Evolutionary conservation across 2,113 vertebrate species (phyloP).

Genomic region (Phainopepla nitens): DNA sequence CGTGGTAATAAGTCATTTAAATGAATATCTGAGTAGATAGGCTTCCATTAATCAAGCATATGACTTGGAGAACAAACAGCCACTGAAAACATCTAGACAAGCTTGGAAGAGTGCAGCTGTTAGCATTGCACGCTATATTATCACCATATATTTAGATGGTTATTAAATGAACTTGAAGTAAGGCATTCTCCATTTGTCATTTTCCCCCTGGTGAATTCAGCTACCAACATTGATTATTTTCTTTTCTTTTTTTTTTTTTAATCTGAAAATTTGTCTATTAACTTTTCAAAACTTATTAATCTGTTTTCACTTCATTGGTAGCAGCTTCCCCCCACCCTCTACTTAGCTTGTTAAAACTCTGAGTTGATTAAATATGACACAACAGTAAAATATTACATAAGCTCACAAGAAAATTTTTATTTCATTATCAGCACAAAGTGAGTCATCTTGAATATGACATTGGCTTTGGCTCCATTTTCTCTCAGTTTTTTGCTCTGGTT

Average conservation of each 20-base stretch:
- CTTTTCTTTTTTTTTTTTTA: background rate
- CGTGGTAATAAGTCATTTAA: background rate
- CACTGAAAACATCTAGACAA: slow-evolving; percentile 6
- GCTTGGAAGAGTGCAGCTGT: slow-evolving; percentile 10
- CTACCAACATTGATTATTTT: slow-evolving; percentile 9
- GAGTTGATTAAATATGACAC: slow-evolving; percentile 66
- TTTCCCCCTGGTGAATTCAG: background rate
- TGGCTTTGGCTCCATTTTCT: slow-evolving; percentile 56
- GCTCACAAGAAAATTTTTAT: slow-evolving; percentile 50
- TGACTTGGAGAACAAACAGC: background rate
- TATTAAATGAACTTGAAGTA: slow-evolving; percentile 53
- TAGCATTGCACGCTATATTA: background rate
- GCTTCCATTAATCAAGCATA: background rate
- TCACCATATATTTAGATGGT: slow-evolving; percentile 41
- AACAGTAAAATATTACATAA: slow-evolving; percentile 63
- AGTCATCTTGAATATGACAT: slow-evolving; percentile 72
- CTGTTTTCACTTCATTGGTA: slow-evolving; percentile 31
- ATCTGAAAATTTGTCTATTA: slow-evolving; percentile 36
- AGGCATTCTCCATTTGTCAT: slow-evolving; percentile 44
- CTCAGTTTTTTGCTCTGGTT: slow-evolving; percentile 21
- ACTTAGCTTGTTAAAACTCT: slow-evolving; percentile 38
- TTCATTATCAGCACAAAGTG: slow-evolving; percentile 65
- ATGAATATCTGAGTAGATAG: background rate
- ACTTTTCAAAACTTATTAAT: slow-evolving; percentile 46
- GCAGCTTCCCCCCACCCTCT: background rate